Evolutionary conservation across 2,797 vertebrate species (phyloP).

Genomic region (Antennarius maculatus): DNA sequence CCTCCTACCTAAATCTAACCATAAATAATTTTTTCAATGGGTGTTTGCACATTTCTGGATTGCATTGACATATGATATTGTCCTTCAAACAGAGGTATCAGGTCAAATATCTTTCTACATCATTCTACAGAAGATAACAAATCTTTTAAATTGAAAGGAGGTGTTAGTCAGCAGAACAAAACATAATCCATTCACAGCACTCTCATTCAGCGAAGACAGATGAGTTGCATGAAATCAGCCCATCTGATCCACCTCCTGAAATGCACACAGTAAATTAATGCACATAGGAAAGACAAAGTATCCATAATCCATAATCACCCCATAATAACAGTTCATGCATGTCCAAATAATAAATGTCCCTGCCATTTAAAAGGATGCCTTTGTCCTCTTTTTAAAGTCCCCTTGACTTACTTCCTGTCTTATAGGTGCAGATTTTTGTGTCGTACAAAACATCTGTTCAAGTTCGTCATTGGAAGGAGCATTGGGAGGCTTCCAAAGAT

Average conservation of each 20-base stretch:
- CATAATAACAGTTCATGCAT: neutral
- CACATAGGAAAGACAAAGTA: neutral
- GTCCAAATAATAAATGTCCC: neutral
- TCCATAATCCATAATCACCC: no score
- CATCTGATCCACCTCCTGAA: constrained; percentile 5
- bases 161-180: neutral
- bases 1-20: no score
- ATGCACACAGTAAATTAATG: constrained; percentile 2
- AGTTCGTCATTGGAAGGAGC: constrained; percentile 41
- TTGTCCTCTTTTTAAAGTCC: constrained; percentile 34
- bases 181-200: neutral
- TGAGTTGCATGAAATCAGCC: constrained; percentile 4
- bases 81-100: no score
- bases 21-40: no score
- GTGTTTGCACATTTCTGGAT: no score
- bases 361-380: constrained; percentile 14
- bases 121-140: neutral
- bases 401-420: constrained; percentile 54
- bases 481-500: constrained; percentile 18
- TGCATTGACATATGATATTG: no score
- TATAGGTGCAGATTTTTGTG: constrained; percentile 68
- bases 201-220: neutral
- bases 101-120: neutral
- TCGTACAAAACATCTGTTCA: constrained; percentile 63
- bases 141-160: neutral